phyloP scores from a whole-genome alignment of 2,797 vertebrate genomes.

The Tokudaia tokunoshimensis region DNA sequence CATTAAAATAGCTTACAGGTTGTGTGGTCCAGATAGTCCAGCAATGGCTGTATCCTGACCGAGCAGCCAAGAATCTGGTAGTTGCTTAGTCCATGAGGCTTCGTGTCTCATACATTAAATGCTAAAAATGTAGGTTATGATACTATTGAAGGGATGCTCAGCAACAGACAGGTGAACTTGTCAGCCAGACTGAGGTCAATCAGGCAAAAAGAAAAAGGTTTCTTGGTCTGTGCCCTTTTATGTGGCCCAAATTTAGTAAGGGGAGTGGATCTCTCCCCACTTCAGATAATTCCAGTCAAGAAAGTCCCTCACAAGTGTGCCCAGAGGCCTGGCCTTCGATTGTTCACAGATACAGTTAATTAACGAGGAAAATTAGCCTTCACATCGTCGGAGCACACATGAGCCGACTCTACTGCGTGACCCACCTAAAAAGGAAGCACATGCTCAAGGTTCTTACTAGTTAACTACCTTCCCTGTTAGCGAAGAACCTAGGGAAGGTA shows the following conservation, averaged over 20 bases:
- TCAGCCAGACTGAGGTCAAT: neutral
- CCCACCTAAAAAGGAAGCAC: neutral
- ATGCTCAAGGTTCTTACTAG: neutral
- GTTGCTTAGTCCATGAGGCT: neutral
- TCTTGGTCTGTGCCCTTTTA: neutral
- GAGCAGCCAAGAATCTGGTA: neutral
- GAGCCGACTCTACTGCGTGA: neutral
- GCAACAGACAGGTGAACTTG: neutral
- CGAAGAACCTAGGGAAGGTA: neutral
- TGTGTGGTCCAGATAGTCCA: too few species aligned
- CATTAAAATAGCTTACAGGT: neutral
- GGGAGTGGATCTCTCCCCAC: neutral
- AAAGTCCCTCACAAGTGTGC: neutral
- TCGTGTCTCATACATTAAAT: too few species aligned
- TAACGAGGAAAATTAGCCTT: neutral
- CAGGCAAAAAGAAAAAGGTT: neutral
- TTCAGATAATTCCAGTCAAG: neutral
- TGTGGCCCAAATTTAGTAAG: neutral
- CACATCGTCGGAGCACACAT: neutral
- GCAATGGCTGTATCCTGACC: neutral
- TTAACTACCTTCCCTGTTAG: neutral
- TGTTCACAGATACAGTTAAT: neutral
- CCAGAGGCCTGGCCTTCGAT: neutral
- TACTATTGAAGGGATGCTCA: neutral
- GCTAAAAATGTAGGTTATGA: neutral